Percentiles rank a stretch among this genome's conserved stretches.
phyloP scores from a whole-genome alignment of 2,113 vertebrate genomes.

The Trogon surrucura region DNA sequence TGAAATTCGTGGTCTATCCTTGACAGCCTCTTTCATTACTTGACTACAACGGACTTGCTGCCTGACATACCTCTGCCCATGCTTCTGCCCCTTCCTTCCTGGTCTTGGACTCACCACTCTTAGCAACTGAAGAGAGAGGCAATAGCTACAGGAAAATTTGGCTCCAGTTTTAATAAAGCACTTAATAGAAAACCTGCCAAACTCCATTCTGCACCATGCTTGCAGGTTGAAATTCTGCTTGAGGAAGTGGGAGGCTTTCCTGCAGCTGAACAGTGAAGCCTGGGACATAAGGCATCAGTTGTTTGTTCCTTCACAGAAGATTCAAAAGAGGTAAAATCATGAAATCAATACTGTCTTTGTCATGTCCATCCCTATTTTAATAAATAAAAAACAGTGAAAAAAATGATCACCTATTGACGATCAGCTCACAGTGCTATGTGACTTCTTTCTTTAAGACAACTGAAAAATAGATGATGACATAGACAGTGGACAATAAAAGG shows the following conservation, averaged over 20 bases:
- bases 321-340: background rate
- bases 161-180: background rate
- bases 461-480: background rate
- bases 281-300: background rate
- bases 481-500: background rate
- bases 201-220: background rate
- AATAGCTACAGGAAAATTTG: background rate
- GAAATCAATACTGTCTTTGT: background rate
- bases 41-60: background rate
- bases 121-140: background rate
- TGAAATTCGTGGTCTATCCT: background rate
- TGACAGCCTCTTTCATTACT: background rate
- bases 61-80: background rate
- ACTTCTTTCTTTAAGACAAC: background rate
- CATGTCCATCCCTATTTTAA: background rate
- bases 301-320: background rate
- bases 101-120: accelerated
- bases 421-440: background rate
- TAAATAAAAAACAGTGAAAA: background rate
- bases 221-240: background rate
- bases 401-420: background rate
- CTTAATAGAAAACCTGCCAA: background rate
- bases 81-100: background rate
- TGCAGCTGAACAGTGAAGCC: background rate
- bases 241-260: background rate